These are phyloP conservation scores for Clavelina lepadiformis DNA, from an alignment of 23 tunicate species.

Conservation along the genomic window DNA sequence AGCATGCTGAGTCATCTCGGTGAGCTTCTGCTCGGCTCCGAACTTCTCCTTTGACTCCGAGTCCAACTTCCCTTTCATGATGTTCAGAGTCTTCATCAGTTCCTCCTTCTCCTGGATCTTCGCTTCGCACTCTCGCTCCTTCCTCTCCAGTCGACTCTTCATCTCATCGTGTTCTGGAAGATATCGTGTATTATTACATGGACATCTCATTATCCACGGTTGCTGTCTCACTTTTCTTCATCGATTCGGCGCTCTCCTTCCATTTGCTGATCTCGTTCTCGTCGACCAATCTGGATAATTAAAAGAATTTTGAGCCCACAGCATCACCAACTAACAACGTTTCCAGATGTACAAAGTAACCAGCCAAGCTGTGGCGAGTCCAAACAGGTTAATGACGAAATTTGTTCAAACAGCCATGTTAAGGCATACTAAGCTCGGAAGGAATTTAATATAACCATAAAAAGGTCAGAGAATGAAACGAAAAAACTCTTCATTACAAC, in stretches of 20 bases:
- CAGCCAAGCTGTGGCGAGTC: too few species aligned
- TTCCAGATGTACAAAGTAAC: too few species aligned
- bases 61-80: conserved; percentile 71
- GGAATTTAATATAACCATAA: too few species aligned
- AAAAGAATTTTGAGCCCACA: conserved; percentile 6
- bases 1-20: conserved; percentile 44
- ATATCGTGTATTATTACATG: too few species aligned
- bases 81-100: conserved; percentile 80
- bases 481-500: too few species aligned
- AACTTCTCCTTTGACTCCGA: conserved; percentile 49
- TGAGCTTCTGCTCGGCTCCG: conserved; percentile 25
- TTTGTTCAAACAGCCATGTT: too few species aligned
- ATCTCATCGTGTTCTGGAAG: conserved; percentile 78
- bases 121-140: conserved; percentile 89
- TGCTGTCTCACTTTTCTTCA: conserved; percentile 69
- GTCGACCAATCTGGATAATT: conserved; percentile 50
- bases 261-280: conserved; percentile 85
- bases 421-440: too few species aligned
- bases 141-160: conserved; percentile 63
- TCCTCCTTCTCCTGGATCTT: conserved; percentile 82
- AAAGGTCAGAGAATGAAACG: too few species aligned
- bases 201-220: too few species aligned
- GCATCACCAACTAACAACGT: too few species aligned
- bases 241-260: conserved; percentile 84
- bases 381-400: too few species aligned